These are phyloP conservation scores for Chrysina gloriosa DNA, from an alignment of 2,888 invertebrate species.

Conservation along the genomic window DNA sequence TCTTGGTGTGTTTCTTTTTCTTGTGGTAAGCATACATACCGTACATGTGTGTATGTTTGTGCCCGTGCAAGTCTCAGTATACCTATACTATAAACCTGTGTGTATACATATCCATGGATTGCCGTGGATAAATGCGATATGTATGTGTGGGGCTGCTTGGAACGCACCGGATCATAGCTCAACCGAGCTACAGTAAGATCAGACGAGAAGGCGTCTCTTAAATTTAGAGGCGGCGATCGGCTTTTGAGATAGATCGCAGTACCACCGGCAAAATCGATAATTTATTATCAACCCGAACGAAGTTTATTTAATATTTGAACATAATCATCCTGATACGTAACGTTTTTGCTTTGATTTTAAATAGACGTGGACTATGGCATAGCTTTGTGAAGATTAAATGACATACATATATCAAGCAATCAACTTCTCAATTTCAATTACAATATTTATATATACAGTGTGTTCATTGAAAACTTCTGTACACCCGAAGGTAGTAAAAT, in stretches of 20 bases:
- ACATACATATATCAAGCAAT: too few relatives aligned
- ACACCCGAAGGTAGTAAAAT: too few relatives aligned
- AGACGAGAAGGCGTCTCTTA: constrained; percentile 52
- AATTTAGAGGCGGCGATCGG: constrained; percentile 52
- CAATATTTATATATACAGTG: too few relatives aligned
- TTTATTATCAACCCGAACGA: constrained; percentile 34
- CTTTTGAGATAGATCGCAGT: constrained; percentile 49
- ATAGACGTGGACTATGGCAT: too few relatives aligned
- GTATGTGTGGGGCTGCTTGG: constrained; percentile 32
- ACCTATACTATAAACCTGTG: too few relatives aligned
- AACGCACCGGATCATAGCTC: constrained; percentile 30
- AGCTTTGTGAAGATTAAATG: too few relatives aligned
- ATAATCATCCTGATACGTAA: constrained; percentile 9
- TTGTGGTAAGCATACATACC: not conserved
- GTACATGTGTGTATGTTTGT: constrained; percentile 11
- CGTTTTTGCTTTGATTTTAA: not conserved
- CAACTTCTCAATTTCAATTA: too few relatives aligned
- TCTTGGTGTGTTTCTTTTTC: constrained; percentile 32
- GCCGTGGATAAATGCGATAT: constrained; percentile 7
- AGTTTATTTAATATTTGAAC: constrained; percentile 44
- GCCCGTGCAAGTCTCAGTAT: too few relatives aligned
- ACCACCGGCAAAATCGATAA: constrained; percentile 45
- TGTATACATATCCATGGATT: not conserved
- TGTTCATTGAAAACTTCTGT: too few relatives aligned
- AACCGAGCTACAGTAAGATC: constrained; percentile 30